These are phyloP conservation scores for Musca domestica DNA, from an alignment of 1,140 invertebrate genomes.

Conservation along the genomic window DNA sequence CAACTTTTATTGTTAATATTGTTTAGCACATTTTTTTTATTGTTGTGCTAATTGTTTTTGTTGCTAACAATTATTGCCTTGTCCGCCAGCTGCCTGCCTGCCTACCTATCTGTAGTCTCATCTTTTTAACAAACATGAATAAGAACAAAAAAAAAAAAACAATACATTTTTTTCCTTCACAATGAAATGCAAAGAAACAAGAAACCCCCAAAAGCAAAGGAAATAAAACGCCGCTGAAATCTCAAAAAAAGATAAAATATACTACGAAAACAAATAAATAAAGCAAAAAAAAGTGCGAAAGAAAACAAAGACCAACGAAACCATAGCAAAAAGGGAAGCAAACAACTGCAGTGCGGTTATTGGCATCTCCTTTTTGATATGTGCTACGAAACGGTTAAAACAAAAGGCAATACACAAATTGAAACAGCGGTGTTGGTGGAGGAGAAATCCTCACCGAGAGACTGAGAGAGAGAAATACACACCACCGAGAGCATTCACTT, in stretches of 20 bases:
- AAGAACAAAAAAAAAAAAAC: background rate
- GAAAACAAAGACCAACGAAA: background rate
- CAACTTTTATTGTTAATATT: too few relatives aligned
- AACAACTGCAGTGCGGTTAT: slow-evolving; percentile 51
- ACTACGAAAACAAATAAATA: background rate
- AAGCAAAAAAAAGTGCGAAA: background rate
- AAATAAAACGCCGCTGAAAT: too few relatives aligned
- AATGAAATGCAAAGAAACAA: background rate
- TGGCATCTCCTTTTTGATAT: slow-evolving; percentile 31
- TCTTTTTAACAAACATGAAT: background rate
- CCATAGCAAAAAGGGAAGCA: background rate
- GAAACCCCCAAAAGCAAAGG: too few relatives aligned
- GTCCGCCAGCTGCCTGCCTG: too few relatives aligned
- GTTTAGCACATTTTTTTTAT: too few relatives aligned
- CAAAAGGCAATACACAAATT: slow-evolving; percentile 26
- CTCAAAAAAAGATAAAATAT: background rate
- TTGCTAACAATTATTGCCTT: too few relatives aligned
- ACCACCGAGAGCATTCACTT: background rate
- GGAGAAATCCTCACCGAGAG: slow-evolving; percentile 5
- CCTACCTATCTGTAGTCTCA: too few relatives aligned
- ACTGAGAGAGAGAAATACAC: slow-evolving; percentile 43
- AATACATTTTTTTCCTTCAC: background rate
- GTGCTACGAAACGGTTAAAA: slow-evolving; percentile 43
- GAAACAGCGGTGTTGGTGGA: slow-evolving; percentile 20
- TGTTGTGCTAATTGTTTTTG: too few relatives aligned